Evolutionary conservation across 92 coral and sea anemone genomes (phyloP), one percentile per base, ranked within the genome.

Genomic region (Porites evermanni): DNA sequence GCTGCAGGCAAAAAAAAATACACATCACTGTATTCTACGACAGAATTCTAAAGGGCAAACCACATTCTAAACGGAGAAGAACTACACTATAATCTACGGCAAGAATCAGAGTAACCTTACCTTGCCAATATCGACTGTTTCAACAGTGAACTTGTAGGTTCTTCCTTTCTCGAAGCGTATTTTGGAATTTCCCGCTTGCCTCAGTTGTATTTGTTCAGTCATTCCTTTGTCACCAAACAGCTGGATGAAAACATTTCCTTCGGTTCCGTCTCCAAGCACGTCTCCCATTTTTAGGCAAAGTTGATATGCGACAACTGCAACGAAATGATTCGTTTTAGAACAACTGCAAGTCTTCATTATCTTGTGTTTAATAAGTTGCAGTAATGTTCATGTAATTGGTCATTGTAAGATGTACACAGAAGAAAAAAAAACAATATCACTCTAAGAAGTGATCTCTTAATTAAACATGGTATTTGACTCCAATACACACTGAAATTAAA

Each of bases 241-340:
- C 80, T 97, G 98, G 50, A 97, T 95, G 54, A 89, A 97, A 7
- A 97, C 98, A 11, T 92, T 93, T 20, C 99, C 99, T 79, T 97
- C 99, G 3, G 98, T 95, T 19, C 99, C 99, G 26, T 94, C 91
- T 12, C 99, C 99, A 53, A 91, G 93, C 20, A 97, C 93, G 2
- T 97, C 99, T 8, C 99, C 99, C 97, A 97, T 89, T 84, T 97
- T 95, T 53, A 97, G 98, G 72, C 99, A 97, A 67, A 97, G 91
- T 91, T 95, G 98, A 79, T 97, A 97, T 1, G 99, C 98, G 51
- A 95, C 98, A 77, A 89, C 99, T 97, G 88, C 44, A 86, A 68
- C 63, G 51, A 54, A 26, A 75, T 47, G 32, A 12, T 38, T 38
- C 47, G 47, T 3, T 38, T 38, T 38, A 38, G 47, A 38, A 38